Evolutionary conservation across 2,888 invertebrate species (phyloP).

Genomic region (Diabrotica balteata): DNA sequence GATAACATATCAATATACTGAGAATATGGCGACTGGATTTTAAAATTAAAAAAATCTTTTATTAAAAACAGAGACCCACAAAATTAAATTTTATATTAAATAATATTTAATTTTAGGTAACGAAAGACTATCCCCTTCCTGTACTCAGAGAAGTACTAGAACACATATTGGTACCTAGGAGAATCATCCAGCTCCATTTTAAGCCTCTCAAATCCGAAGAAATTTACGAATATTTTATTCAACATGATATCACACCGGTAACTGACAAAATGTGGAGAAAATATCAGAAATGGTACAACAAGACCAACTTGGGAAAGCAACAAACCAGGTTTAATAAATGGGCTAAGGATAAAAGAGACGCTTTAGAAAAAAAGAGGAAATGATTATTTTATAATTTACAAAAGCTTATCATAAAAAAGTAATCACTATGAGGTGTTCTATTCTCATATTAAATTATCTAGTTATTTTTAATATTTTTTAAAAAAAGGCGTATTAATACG

Average conservation of each 20-base stretch:
- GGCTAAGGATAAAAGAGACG: constrained; percentile 16
- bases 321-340: constrained; percentile 14
- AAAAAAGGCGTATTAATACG: too few species aligned
- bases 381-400: not conserved
- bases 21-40: too few species aligned
- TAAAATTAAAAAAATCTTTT: too few species aligned
- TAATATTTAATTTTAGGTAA: constrained; percentile 43
- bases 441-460: too few species aligned
- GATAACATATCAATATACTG: too few species aligned
- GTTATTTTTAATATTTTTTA: too few species aligned
- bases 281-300: constrained; percentile 63
- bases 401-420: too few species aligned
- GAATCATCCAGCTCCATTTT: constrained; percentile 63
- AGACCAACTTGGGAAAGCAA: constrained; percentile 35
- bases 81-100: not conserved
- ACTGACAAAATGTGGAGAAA: constrained; percentile 62
- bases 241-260: constrained; percentile 50
- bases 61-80: too few species aligned
- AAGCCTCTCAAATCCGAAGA: constrained; percentile 65
- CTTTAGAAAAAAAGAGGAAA: not conserved
- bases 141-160: constrained; percentile 61
- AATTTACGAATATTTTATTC: constrained; percentile 61
- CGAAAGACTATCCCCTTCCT: constrained; percentile 65
- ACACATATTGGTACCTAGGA: constrained; percentile 60
- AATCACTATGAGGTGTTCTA: too few species aligned